Evolutionary conservation across 1,140 invertebrate species (phyloP), one percentile per base, ranked within the genome.

Genomic region (Eubasilissa regina): DNA sequence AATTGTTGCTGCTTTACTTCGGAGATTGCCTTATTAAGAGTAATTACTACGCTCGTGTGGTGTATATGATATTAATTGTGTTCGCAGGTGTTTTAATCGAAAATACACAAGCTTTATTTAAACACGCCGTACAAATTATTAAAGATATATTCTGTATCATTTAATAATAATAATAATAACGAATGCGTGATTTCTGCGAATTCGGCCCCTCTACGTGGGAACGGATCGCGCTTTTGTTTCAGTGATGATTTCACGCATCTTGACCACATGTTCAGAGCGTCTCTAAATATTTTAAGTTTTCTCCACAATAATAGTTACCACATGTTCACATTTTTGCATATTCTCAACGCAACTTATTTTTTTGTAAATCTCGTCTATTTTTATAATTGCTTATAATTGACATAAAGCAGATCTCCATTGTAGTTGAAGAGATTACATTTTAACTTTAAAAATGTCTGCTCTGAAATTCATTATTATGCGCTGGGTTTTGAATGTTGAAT

Each of bases 41-140:
- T 17, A 55, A 55, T 55, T 55, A 55, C 53, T n/a, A n/a, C n/a
- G 53, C 53, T 15, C n/a, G 19, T 55, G 53, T 15, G 53, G n/a
- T 55, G n/a, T 17, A 10, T 55, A 55, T 55, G 19, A 17, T 17
- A 17, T 17, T 17, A 17, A 55, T 55, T 55, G 19, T 55, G 53
- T 55, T 17, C 53, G n/a, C 53, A 55, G 53, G 53, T 55, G 53
- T 55, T 53, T 53, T 55, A 0, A 55, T 55, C n/a, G 7, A 17
- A 55, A 4, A n/a, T 17, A 55, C n/a, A 55, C 53, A 55, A 8
- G 53, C 19, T 15, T 55, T 8, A 7, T 55, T 55, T n/a, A 4
- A n/a, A 6, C n/a, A 17, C n/a, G n/a, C n/a, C 19, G n/a, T 7
- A 15, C n/a, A 55, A 0, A 17, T 55, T 15, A 55, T 55, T 55